phyloP scores from a whole-genome alignment of 1,140 invertebrate genomes.

The Camponotus pennsylvanicus region DNA sequence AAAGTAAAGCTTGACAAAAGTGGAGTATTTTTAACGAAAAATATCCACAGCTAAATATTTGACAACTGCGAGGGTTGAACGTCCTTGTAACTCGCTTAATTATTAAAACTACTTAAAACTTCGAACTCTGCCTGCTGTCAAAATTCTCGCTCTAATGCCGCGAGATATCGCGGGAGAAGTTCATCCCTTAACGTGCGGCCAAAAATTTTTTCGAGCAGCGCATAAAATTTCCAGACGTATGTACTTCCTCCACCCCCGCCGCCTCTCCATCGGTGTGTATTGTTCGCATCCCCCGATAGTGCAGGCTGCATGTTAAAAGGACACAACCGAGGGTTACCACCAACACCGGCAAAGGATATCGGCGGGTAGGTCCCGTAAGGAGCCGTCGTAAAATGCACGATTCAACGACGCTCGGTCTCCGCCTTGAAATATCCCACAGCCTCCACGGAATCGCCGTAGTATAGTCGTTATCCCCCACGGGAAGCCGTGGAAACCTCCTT shows the following conservation, averaged over 20 bases:
- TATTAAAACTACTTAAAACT: slow-evolving; percentile 35
- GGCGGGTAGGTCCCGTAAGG: slow-evolving; percentile 30
- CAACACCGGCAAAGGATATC: slow-evolving; percentile 22
- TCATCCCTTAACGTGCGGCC: background rate
- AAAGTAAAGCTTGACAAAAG: no score
- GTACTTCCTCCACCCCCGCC: background rate
- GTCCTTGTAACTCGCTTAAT: background rate
- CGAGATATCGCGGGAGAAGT: slow-evolving; percentile 6
- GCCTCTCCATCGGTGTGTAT: slow-evolving; percentile 10
- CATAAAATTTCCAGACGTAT: slow-evolving; percentile 32
- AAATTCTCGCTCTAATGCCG: background rate
- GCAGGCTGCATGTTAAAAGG: slow-evolving; percentile 47
- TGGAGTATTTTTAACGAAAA: background rate
- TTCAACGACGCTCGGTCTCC: slow-evolving; percentile 47
- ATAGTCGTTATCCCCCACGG: slow-evolving; percentile 61
- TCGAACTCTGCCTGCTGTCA: background rate
- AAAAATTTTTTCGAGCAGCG: slow-evolving; percentile 25
- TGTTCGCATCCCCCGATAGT: slow-evolving; percentile 35
- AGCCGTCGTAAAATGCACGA: slow-evolving; percentile 69
- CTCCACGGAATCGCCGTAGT: slow-evolving; percentile 46
- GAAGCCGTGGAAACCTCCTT: slow-evolving; percentile 58
- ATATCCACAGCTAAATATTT: background rate
- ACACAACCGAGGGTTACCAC: background rate
- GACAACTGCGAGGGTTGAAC: background rate
- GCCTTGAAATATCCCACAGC: slow-evolving; percentile 69